Conservation (phyloP, 1,140 invertebrate genomes). For the Aphaenogaster floridana region DNA sequence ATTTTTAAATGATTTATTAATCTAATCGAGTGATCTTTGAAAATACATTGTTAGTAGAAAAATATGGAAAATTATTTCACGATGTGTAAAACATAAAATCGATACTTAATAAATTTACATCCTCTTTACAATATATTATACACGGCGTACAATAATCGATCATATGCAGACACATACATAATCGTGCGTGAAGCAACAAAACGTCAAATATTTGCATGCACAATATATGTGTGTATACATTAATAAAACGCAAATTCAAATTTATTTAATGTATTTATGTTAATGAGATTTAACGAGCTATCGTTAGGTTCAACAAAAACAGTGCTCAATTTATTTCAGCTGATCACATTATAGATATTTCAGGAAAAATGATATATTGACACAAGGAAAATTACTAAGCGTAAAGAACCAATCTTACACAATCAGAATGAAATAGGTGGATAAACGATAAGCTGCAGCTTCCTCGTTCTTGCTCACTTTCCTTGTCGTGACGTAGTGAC, state of each 20-base stretch:
- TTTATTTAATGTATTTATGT: neutral
- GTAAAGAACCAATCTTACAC: neutral
- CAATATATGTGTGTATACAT: neutral
- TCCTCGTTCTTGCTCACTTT: neutral
- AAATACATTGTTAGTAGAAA: neutral
- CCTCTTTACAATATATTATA: neutral
- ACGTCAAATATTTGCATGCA: neutral
- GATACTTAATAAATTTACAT: neutral
- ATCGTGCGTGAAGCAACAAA: neutral
- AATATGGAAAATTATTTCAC: conserved; percentile 7
- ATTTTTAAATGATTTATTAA: neutral
- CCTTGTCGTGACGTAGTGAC: neutral
- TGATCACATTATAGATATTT: neutral
- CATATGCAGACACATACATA: neutral
- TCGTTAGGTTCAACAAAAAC: neutral
- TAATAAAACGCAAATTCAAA: neutral
- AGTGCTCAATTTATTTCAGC: neutral
- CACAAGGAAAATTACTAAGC: neutral
- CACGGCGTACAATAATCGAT: neutral
- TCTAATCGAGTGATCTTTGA: neutral
- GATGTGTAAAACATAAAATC: conserved; percentile 2
- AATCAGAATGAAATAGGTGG: neutral
- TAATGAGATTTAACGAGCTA: neutral
- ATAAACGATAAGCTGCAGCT: neutral
- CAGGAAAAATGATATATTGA: neutral